A percentile compares a stretch with the other conserved stretches of the same genome.
Conservation (phyloP, 2,888 invertebrate species). For the Ophonus ardosiacus region DNA sequence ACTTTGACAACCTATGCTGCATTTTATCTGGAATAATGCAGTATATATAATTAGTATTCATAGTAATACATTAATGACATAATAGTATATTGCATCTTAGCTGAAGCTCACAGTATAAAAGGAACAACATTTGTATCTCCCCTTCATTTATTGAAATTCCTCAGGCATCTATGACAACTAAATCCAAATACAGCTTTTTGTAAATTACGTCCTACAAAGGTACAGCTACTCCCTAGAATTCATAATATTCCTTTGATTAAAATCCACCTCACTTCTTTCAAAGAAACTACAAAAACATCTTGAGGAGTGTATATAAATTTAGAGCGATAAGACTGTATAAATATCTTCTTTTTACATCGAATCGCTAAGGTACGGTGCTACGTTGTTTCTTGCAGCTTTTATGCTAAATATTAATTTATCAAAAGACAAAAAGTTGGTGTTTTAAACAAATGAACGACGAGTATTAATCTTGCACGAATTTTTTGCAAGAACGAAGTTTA, state of each 20-base stretch:
- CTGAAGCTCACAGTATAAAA: no score
- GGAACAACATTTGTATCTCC: no score
- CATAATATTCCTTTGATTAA: slow-evolving; percentile 39
- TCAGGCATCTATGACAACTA: neutral
- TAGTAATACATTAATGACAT: no score
- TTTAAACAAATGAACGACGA: slow-evolving; percentile 27
- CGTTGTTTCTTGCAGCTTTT: neutral
- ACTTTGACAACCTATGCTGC: no score
- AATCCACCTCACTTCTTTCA: slow-evolving; percentile 3
- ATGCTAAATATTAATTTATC: slow-evolving; percentile 45
- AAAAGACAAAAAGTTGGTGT: slow-evolving; percentile 17
- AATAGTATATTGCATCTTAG: no score
- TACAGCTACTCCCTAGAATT: neutral
- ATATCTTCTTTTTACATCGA: slow-evolving; percentile 27
- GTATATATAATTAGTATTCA: no score
- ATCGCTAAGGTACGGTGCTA: neutral
- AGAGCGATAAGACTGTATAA: slow-evolving; percentile 21
- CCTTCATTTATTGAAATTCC: neutral
- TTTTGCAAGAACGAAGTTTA: neutral
- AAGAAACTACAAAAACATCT: slow-evolving; percentile 39
- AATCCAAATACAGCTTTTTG: neutral
- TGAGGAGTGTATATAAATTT: slow-evolving; percentile 29
- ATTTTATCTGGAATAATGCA: no score
- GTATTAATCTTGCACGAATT: slow-evolving; percentile 3
- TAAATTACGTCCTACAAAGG: neutral